Percentiles rank a stretch among this genome's conserved stretches.
phyloP scores from a whole-genome alignment of 2,888 invertebrate genomes.

The Achlya flavicornis region DNA sequence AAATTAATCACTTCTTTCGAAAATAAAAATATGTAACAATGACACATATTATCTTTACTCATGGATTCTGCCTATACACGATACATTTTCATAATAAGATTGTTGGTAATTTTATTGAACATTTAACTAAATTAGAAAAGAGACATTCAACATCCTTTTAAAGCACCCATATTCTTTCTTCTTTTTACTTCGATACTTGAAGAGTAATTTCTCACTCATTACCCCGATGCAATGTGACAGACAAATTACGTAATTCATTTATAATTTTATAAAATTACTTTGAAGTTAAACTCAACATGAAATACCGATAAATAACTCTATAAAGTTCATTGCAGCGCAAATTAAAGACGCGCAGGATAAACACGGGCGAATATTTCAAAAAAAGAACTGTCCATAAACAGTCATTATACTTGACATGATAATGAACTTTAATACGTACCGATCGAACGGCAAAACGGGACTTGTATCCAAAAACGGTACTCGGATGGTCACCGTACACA shows the following conservation, averaged over 20 bases:
- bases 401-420: constrained; percentile 53
- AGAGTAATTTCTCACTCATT: constrained; percentile 7
- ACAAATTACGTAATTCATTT: constrained; percentile 8
- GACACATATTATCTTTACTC: no score
- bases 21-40: no score
- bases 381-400: constrained; percentile 40
- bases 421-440: constrained; percentile 50
- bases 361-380: constrained; percentile 8
- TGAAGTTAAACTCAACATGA: neutral
- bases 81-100: no score
- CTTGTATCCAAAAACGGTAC: constrained; percentile 40
- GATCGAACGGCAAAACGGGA: constrained; percentile 30
- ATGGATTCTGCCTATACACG: no score
- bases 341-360: constrained; percentile 32
- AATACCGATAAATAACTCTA: constrained; percentile 27
- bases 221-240: constrained; percentile 4
- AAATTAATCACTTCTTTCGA: no score
- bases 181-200: neutral
- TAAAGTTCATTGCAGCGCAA: constrained; percentile 18
- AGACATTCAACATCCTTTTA: constrained; percentile 21
- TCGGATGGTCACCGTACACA: constrained; percentile 60
- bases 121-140: no score
- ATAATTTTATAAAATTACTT: constrained; percentile 3
- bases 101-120: no score
- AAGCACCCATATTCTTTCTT: neutral